Evolutionary conservation across 2,113 vertebrate species (phyloP).

Genomic region (Lepisosteus osseus): DNA sequence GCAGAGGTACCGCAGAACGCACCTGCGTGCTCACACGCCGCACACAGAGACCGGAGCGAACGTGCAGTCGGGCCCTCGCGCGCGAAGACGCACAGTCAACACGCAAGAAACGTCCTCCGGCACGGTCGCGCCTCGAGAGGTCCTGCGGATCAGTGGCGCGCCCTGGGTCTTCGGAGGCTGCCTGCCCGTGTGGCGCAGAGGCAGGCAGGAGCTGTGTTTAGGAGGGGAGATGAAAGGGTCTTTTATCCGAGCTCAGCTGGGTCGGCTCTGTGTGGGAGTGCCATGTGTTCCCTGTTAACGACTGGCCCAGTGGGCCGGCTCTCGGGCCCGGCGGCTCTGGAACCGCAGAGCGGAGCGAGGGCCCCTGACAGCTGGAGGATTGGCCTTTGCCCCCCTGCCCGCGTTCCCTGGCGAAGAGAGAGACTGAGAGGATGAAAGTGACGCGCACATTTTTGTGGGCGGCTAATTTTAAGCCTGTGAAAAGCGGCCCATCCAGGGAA

Average conservation of each 20-base stretch:
- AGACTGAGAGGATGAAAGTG: no score
- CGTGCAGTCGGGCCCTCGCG: no score
- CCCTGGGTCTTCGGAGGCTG: neutral
- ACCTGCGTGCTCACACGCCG: conserved; percentile 12
- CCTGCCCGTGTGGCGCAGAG: neutral
- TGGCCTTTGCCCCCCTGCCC: no score
- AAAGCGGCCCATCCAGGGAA: no score
- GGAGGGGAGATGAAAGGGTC: neutral
- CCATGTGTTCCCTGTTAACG: conserved; percentile 27
- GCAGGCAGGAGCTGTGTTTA: neutral
- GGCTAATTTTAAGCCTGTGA: no score
- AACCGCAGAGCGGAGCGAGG: neutral
- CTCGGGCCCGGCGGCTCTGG: conserved; percentile 4
- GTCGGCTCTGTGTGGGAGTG: neutral
- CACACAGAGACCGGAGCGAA: conserved; percentile 15
- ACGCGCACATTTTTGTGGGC: no score
- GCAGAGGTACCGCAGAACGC: conserved; percentile 35
- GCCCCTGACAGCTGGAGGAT: no score
- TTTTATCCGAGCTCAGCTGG: neutral
- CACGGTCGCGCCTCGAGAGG: no score
- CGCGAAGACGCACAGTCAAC: no score
- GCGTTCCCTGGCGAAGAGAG: no score
- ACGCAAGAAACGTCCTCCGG: no score
- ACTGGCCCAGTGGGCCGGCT: conserved; percentile 10
- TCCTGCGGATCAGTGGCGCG: no score